A percentile compares a stretch with the other conserved stretches of the same genome.
Evolutionary conservation across 2,888 invertebrate genomes (phyloP).

Genomic region (Thecocarcelia acutangulata): DNA sequence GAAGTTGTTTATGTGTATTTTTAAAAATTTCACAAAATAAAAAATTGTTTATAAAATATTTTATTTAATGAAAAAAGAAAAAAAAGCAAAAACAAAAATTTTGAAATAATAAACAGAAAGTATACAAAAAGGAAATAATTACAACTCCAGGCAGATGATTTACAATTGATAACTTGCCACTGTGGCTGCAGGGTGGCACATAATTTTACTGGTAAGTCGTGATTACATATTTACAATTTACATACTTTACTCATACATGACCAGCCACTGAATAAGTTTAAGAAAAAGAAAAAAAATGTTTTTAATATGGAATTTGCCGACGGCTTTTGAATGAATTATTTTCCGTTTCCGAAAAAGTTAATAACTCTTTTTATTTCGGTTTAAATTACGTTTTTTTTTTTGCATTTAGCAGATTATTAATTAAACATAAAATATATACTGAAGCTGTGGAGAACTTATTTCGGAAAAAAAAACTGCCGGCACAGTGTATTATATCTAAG

Average conservation of each 20-base stretch:
- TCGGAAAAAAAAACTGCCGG: too few species aligned
- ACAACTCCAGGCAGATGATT: constrained; percentile 10
- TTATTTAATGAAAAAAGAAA: constrained; percentile 12
- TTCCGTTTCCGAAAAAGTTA: too few species aligned
- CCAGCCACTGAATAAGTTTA: neutral
- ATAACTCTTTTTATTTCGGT: too few species aligned
- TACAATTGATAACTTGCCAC: too few species aligned
- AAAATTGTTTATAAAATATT: constrained; percentile 27
- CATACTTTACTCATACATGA: too few species aligned
- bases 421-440: too few species aligned
- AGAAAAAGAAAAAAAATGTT: neutral
- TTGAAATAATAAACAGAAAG: constrained; percentile 7
- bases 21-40: neutral
- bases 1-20: constrained; percentile 50
- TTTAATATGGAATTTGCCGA: constrained; percentile 16
- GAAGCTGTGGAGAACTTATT: too few species aligned
- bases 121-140: constrained; percentile 40
- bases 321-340: constrained; percentile 6
- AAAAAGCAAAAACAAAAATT: constrained; percentile 3
- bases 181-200: neutral
- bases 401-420: too few species aligned
- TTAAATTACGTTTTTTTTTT: too few species aligned
- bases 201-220: constrained; percentile 49
- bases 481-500: too few species aligned
- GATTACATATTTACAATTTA: too few species aligned